A percentile compares a stretch with the other conserved stretches of the same genome.
phyloP scores from a whole-genome alignment of 2,797 vertebrate genomes.

The Lycodopsis pacificus region DNA sequence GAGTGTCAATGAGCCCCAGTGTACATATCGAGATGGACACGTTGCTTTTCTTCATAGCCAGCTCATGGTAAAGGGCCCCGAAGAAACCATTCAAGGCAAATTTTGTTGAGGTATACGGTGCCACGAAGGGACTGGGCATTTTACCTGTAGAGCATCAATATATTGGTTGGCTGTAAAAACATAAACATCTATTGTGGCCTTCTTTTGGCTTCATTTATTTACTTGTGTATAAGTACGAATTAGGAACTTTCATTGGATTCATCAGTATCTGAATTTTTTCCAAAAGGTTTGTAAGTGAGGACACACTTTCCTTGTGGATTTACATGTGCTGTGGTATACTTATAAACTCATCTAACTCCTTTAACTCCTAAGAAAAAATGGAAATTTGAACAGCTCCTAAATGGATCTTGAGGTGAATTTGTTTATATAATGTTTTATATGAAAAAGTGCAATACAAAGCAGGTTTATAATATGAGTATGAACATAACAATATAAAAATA shows the following conservation, averaged over 20 bases:
- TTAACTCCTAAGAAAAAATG: neutral
- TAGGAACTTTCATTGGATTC: neutral
- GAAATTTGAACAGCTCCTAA: neutral
- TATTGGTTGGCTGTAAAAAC: neutral
- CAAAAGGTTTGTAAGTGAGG: no score
- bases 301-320: neutral
- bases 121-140: conserved; percentile 81
- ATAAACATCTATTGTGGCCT: neutral
- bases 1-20: conserved; percentile 88
- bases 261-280: neutral
- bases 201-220: neutral
- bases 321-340: neutral
- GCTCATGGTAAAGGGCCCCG: conserved; percentile 84
- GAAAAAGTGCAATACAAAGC: neutral
- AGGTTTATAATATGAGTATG: neutral
- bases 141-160: conserved; percentile 79
- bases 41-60: conserved; percentile 86
- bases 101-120: conserved; percentile 87
- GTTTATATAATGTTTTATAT: no score
- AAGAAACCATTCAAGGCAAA: conserved; percentile 92
- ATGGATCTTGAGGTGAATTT: neutral
- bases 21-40: conserved; percentile 87
- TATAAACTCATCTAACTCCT: neutral
- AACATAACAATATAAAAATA: neutral
- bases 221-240: neutral